A percentile compares a stretch with the other conserved stretches of the same genome.
phyloP scores from a whole-genome alignment of 2,888 invertebrate genomes.

The Lithophane semibrunnea region DNA sequence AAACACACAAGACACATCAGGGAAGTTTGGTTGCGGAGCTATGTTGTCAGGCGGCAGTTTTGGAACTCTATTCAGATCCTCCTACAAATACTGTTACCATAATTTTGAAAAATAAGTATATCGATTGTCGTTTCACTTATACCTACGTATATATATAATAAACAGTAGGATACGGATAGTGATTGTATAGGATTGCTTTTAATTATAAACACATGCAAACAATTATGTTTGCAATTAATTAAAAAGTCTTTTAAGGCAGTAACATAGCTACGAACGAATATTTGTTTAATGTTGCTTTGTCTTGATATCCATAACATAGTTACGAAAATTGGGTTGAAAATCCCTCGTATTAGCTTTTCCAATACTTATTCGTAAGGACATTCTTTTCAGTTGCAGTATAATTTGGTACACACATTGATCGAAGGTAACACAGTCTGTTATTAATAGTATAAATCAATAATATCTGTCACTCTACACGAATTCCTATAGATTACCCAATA shows the following conservation, averaged over 20 bases:
- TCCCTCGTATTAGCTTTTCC: neutral
- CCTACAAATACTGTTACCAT: neutral
- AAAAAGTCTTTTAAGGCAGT: neutral
- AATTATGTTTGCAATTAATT: neutral
- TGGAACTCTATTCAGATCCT: neutral
- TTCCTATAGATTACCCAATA: conserved; percentile 7
- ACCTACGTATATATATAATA: neutral
- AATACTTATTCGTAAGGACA: neutral
- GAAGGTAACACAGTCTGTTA: neutral
- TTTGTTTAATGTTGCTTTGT: neutral
- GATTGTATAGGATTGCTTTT: neutral
- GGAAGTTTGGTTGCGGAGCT: too few relatives aligned
- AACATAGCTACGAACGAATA: neutral
- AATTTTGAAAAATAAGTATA: neutral
- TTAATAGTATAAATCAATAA: neutral
- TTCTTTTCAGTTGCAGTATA: neutral
- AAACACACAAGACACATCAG: neutral
- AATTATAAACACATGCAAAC: neutral
- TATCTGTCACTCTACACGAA: conserved; percentile 2
- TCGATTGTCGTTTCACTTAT: neutral
- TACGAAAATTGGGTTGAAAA: neutral
- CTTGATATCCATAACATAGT: neutral
- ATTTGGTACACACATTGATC: conserved; percentile 3
- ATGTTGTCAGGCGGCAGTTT: neutral
- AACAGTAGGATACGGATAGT: neutral